Conservation (phyloP, 2,888 invertebrate species). For the Idaea straminata region DNA sequence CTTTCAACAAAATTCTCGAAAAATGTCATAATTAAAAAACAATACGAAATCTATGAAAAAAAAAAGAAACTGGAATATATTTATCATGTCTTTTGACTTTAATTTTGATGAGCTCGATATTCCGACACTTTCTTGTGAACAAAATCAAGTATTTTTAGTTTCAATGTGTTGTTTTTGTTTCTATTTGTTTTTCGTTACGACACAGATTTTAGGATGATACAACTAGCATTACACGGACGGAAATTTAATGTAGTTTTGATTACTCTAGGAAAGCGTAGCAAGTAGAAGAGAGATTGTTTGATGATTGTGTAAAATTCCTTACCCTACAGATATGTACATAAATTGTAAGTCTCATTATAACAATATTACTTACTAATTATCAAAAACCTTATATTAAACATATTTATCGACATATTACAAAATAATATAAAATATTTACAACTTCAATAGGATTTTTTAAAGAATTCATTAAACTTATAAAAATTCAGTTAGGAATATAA, state of each 20-base stretch:
- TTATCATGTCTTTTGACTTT: no score
- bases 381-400: conserved; percentile 73
- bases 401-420: conserved; percentile 70
- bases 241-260: background rate
- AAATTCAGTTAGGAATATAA: conserved; percentile 19
- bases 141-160: no score
- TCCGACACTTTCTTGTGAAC: no score
- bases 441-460: conserved; percentile 54
- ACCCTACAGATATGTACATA: conserved; percentile 78
- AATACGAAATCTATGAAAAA: no score
- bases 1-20: no score
- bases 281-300: conserved; percentile 23
- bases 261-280: conserved; percentile 20
- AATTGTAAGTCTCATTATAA: conserved; percentile 74
- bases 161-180: no score
- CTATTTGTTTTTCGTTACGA: no score
- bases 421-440: conserved; percentile 77
- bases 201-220: no score
- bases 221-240: background rate
- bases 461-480: conserved; percentile 48
- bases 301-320: conserved; percentile 49
- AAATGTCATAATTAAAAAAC: no score
- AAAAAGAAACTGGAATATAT: no score
- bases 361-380: conserved; percentile 66
- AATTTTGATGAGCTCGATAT: no score